Percentiles rank a stretch among this genome's conserved stretches.
Conservation (phyloP, 1,140 invertebrate genomes). For the Tetramorium alpestre region DNA sequence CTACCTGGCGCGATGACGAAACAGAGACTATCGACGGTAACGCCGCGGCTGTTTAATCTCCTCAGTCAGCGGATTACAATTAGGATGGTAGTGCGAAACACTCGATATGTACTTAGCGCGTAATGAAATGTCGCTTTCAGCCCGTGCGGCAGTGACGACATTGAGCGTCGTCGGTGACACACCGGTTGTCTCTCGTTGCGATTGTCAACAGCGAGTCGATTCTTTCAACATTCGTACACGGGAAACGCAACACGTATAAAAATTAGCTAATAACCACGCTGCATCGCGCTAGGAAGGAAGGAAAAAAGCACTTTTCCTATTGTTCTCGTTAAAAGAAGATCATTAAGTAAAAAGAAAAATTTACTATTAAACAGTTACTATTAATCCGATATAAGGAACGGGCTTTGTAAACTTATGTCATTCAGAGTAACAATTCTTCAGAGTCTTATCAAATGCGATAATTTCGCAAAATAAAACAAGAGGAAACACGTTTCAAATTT, state of each 20-base stretch:
- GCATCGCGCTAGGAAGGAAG: neutral
- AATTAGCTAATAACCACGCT: neutral
- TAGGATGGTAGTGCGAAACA: slow-evolving; percentile 64
- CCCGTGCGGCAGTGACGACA: slow-evolving; percentile 33
- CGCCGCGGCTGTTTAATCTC: slow-evolving; percentile 26
- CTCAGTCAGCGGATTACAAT: slow-evolving; percentile 63
- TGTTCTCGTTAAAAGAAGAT: neutral
- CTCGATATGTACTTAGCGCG: slow-evolving; percentile 12
- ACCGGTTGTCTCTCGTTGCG: neutral
- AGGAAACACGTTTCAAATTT: neutral
- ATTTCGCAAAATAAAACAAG: neutral
- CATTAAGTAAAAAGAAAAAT: neutral
- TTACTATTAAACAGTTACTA: neutral
- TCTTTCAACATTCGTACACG: slow-evolving; percentile 24
- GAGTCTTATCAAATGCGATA: neutral
- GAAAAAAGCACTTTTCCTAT: neutral
- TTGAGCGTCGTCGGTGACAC: slow-evolving; percentile 21
- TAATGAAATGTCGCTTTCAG: slow-evolving; percentile 48
- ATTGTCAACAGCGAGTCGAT: neutral
- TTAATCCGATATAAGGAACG: neutral
- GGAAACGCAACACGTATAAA: slow-evolving; percentile 13
- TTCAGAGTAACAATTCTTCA: neutral
- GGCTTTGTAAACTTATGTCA: neutral
- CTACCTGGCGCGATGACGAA: slow-evolving; percentile 7
- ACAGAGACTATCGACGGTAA: slow-evolving; percentile 15